Base-by-base conservation (phyloP, 2,113 vertebrate species). In the Alligator mississippiensis region DNA sequence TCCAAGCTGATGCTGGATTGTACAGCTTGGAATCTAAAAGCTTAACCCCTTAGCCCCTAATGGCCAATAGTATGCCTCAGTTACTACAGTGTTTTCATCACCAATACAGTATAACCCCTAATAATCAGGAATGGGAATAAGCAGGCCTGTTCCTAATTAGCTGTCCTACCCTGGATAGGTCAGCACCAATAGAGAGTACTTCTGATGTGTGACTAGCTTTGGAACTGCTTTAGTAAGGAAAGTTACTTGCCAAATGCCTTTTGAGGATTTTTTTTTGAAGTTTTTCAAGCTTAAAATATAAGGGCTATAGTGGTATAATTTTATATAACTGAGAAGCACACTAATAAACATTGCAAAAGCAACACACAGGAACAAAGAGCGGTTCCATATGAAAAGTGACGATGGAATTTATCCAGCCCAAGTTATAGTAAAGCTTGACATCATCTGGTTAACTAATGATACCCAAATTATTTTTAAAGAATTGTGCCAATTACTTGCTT, bases 1-100 rank as follows among this genome's bases (percentile, higher is more conserved):
- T 10, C 5, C 24, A 25, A 70, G 28, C 4, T 1, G 25, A 10
- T 34, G 9, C 38, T 57, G 22, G 3, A 22, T 47, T 11, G n/a
- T 11, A 59, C 17, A 18, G n/a, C 18, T 70, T 30, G n/a, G n/a
- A 68, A 34, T 17, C 18, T 66, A 59, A 12, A 28, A 55, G 47
- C 58, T 30, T 16, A 9, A 60, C 30, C 25, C 28, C 0, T 0
- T 5, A 58, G 28, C 76, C 77, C 61, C 25, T 83, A 55, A 74
- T 58, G 60, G 64, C 14, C 12, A 54, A 14, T 0, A 1, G 58
- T 2, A 21, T 16, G 55, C 85, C 28, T 16, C 5, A 3, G 9
- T 3, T 21, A 18, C 4, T 4, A 19, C 18, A 57, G 59, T 83
- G 19, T 11, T 19, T 25, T 14, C 22, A 6, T 47, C 54, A 17